These are phyloP conservation scores for Drosophila ironensis DNA, from an alignment of 1,140 invertebrate genomes.

Conservation along the genomic window DNA sequence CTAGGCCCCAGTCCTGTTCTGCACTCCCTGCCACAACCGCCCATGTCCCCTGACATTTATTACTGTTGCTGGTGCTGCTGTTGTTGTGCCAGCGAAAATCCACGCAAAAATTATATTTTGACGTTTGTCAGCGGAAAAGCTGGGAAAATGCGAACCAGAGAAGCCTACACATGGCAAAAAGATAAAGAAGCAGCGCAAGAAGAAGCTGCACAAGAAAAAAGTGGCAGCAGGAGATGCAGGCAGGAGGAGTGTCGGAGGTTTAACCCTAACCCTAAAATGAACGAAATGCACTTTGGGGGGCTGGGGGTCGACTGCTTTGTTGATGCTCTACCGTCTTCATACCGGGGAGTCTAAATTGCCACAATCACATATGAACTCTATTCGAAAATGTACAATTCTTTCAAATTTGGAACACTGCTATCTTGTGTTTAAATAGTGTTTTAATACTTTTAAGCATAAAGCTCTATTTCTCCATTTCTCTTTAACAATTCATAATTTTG, in stretches of 20 bases:
- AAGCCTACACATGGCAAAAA: constrained; percentile 38
- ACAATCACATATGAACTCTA: too few species aligned
- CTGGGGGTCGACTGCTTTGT: constrained; percentile 19
- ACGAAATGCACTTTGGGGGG: constrained; percentile 56
- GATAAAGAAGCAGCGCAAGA: constrained; percentile 20
- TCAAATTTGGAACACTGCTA: too few species aligned
- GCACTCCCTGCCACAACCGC: background rate
- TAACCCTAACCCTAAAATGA: constrained; percentile 21
- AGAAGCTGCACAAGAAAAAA: background rate
- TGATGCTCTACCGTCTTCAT: constrained; percentile 15
- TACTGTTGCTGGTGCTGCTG: constrained; percentile 34
- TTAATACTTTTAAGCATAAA: too few species aligned
- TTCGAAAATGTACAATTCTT: too few species aligned
- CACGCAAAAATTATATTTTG: constrained; percentile 79
- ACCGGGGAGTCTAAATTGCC: background rate
- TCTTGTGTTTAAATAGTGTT: too few species aligned
- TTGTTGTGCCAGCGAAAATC: constrained; percentile 50
- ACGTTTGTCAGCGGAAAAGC: constrained; percentile 59
- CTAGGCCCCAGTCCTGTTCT: background rate
- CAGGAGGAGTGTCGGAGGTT: background rate
- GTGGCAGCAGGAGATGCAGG: background rate
- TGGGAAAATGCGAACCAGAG: background rate
- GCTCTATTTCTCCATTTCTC: too few species aligned
- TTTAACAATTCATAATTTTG: too few species aligned
- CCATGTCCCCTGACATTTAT: constrained; percentile 33